Evolutionary conservation across 2,797 vertebrate genomes (phyloP).

Genomic region (Coreius guichenoti): DNA sequence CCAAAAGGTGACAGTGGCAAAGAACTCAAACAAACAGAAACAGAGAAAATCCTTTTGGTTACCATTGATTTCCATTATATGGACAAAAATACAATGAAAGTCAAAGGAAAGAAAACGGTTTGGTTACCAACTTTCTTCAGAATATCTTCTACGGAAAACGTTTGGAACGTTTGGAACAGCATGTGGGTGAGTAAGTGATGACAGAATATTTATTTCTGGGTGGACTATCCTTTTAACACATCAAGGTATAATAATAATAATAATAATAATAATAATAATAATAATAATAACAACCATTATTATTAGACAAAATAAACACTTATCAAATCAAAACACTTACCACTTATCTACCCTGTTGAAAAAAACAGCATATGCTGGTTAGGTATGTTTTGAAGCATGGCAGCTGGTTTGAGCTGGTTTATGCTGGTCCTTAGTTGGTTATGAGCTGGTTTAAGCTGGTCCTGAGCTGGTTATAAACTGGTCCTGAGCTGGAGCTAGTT

Average conservation of each 20-base stretch:
- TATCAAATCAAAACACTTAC: neutral
- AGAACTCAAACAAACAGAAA: too few relatives aligned
- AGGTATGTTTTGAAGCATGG: too few relatives aligned
- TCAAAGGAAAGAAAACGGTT: neutral
- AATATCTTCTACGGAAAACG: neutral
- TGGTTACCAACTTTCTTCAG: neutral
- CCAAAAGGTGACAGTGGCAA: too few relatives aligned
- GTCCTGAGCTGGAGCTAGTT: too few relatives aligned
- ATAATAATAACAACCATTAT: neutral
- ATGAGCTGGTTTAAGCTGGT: too few relatives aligned
- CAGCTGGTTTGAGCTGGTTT: too few relatives aligned
- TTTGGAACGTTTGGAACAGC: neutral
- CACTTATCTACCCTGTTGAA: too few relatives aligned
- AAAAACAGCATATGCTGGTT: too few relatives aligned
- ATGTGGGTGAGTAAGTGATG: neutral
- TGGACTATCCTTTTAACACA: neutral
- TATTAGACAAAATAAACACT: neutral
- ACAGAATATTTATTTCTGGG: neutral
- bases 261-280: neutral
- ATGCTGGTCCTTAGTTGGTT: too few relatives aligned
- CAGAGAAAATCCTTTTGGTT: neutral
- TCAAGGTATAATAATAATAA: neutral
- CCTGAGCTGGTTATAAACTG: too few relatives aligned
- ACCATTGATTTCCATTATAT: neutral
- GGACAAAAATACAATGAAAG: neutral